Base-by-base conservation (phyloP, 2,797 vertebrate species). In the Ptychadena robeensis region DNA sequence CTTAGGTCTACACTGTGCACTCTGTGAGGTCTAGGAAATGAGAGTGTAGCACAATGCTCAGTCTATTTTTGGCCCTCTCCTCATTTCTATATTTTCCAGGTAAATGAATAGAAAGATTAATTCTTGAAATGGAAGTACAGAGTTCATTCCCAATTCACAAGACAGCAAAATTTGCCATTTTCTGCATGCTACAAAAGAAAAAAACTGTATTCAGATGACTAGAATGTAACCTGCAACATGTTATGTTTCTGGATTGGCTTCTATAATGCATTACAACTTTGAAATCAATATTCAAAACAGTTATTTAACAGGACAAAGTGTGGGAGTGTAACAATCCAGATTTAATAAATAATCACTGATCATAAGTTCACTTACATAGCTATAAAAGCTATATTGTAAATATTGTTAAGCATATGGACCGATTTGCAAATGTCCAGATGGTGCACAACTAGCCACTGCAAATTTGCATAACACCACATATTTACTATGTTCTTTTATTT, bases 1-100 rank as follows among this genome's bases (percentile, higher is more conserved):
- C 64, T 53, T 48, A 66, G 63, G 40, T 31, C 64, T 63, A 40
- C 38, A 65, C 31, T 79, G 76, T 67, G 44, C 76, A 32, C 76
- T 59, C 40, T 78, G 38, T 35, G 65, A 57, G 76, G 65, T 53
- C 64, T 57, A 59, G 65, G 76, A 69, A 68, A 37, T 57, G 73
- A 77, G 28, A 76, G 74, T 32, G 37, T 48, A 66, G 61, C 30
- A 77, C 31, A 38, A 69, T 79, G 76, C 76, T 44, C 65, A 69
- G 40, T 28, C 25, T 66, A 67, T 44, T 78, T 67, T 40, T 78
- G n/a, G 31, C 34, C 9, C 34, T 53, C 2, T n/a, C 48, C 32
- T 37, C 32, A 68, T 31, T 38, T 30, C 32, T 35, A 35, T 27
- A 31, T 68, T 44, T 37, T 68, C 11, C 2, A 34, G 44, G 31